phyloP scores from a whole-genome alignment of 2,888 invertebrate genomes.

The Drosophila fulvimacula region DNA sequence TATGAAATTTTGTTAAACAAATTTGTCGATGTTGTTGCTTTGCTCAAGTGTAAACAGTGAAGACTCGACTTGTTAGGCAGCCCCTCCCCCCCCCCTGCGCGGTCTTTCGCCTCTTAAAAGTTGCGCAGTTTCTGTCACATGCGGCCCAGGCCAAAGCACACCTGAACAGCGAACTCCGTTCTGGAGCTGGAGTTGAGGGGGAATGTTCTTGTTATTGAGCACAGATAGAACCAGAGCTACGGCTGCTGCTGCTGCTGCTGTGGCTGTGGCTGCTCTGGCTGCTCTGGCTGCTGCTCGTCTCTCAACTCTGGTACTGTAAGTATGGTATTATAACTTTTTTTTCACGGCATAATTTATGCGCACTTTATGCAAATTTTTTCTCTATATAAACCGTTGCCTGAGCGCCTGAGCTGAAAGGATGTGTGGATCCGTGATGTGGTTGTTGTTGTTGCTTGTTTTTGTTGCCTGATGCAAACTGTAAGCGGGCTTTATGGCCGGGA shows the following conservation, averaged over 20 bases:
- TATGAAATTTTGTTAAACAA: slow-evolving; percentile 79
- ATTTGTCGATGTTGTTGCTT: slow-evolving; percentile 59
- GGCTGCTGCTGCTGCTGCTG: no score
- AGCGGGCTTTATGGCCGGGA: slow-evolving; percentile 38
- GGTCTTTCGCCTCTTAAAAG: slow-evolving; percentile 48
- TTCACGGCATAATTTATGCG: slow-evolving; percentile 80
- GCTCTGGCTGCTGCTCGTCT: slow-evolving; percentile 12
- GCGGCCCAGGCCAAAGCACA: slow-evolving; percentile 59
- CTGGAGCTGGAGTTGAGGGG: neutral
- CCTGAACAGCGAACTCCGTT: slow-evolving; percentile 34
- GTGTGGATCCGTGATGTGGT: slow-evolving; percentile 47
- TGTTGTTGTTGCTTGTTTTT: slow-evolving; percentile 3
- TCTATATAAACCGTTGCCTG: slow-evolving; percentile 72
- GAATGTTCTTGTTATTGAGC: slow-evolving; percentile 34
- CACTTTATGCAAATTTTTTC: slow-evolving; percentile 82
- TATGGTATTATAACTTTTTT: slow-evolving; percentile 81
- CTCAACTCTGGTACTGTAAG: slow-evolving; percentile 59
- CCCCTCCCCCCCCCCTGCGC: neutral
- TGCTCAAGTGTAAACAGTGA: slow-evolving; percentile 64
- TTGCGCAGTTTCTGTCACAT: slow-evolving; percentile 77
- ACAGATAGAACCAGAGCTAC: slow-evolving; percentile 53
- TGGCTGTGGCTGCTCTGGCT: slow-evolving; percentile 11
- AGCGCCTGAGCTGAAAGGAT: slow-evolving; percentile 49
- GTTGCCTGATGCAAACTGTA: slow-evolving; percentile 52
- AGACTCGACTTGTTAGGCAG: slow-evolving; percentile 28